Evolutionary conservation across 2,888 invertebrate species (phyloP), one percentile per base, ranked within the genome.

Genomic region (Lasioglossum figueresi): DNA sequence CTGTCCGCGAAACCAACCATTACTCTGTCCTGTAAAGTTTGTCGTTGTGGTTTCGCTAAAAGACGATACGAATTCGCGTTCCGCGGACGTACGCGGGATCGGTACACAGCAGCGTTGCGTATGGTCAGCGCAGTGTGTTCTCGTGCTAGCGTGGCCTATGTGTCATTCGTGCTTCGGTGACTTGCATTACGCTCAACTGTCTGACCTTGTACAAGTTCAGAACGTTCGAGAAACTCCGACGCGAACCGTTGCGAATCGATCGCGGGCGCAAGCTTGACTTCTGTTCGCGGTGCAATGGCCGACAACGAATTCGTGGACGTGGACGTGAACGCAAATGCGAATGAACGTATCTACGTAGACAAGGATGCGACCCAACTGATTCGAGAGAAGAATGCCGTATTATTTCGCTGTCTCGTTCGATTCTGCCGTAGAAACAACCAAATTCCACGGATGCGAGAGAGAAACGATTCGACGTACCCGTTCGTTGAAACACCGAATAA

Each of bases 161-260:
- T 43, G 27, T 74, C 12, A 16, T 27, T 37, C 5, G 56, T 82
- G 52, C 56, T 48, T 37, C 43, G 68, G 59, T 80, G 81, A 84
- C 87, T 89, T 74, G 85, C 79, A 71, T 82, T 83, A 79, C 40
- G 59, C 63, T 40, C 72, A 70, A 76, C 56, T 79, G 70, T 75
- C 70, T 66, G 89, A 87, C 82, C 88, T 89, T 90, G 84, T 45
- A 37, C 83, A 88, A 90, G 79, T 87, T 87, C 73, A 68, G 76
- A 88, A 83, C 59, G 59, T 79, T 85, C 81, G 83, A 87, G 89
- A 87, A 87, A 83, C 81, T 79, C 68, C 27, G 45, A 40, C 56
- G 68, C 77, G 74, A 43, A 48, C n/a, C 43, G 16, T 4, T 31
- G 59, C 63, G 79, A 82, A 86, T 87, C 82, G 87, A 89, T 87